Evolutionary conservation across 2,113 vertebrate genomes (phyloP), one percentile per base, ranked within the genome.

Genomic region (Chelonoidis abingdonii): DNA sequence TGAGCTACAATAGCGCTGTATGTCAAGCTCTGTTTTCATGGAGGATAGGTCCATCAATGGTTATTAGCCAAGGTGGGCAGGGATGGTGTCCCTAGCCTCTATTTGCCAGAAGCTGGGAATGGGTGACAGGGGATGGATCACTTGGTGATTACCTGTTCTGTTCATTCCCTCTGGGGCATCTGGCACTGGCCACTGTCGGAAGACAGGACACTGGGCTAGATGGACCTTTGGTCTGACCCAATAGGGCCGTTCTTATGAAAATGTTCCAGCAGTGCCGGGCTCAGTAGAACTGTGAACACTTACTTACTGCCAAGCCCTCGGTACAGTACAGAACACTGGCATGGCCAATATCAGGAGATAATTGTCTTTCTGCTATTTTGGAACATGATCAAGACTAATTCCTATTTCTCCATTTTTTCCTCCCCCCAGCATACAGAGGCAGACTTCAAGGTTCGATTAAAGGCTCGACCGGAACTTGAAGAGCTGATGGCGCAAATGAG

Each of bases 401-500:
- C 21, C 19, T 27, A 56, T 85, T 81, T 93, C 84, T 88, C n/a
- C 90, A 72, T 90, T 81, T 53, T 53, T 13, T 88, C 50, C 59
- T 89, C 56, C 94, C 54, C 81, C 5, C 87, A 99, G 99, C 99
- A 99, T 98, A 98, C 98, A 0, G 98, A 99, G 93, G 98, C 94
- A 0, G 99, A 99, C 76, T 99, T 98, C 98, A 98, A 98, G 22
- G 97, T 97, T 35, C 98, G 99, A 0, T 97, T 99, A 82, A 99
- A 99, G 97, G 52, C 97, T 2, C 98, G 99, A n/a, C 98, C 99
- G 1, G 99, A 99, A 87, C 98, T 99, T n/a, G 99, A 99, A 86
- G 99, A 98, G 87, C 98, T 99, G n/a, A 90, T 98, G 16, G 98
- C 99, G 19, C 98, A 98, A 96, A 95, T 99, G 62, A 98, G 76